Percentiles rank a stretch among this genome's conserved stretches.
phyloP scores from a whole-genome alignment of 2,113 vertebrate species.

The Muntiacus muntjak region DNA sequence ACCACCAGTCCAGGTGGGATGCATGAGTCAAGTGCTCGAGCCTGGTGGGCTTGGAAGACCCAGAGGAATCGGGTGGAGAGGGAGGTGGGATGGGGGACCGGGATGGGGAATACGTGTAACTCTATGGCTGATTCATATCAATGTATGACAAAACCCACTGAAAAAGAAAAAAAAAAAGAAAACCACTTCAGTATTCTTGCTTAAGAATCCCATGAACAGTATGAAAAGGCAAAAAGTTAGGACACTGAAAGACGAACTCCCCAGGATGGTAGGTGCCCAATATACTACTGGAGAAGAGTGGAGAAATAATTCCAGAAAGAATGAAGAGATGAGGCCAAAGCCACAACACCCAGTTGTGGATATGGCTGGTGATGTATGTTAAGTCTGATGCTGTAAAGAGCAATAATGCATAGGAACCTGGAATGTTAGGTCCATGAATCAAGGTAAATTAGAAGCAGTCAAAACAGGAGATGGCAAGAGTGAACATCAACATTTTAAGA shows the following conservation, averaged over 20 bases:
- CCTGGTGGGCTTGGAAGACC: no score
- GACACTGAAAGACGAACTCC: neutral
- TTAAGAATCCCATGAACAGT: neutral
- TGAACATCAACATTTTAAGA: neutral
- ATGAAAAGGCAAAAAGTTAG: neutral
- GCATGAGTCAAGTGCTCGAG: no score
- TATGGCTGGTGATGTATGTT: neutral
- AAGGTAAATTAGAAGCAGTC: neutral
- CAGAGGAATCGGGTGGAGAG: no score
- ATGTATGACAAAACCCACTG: no score
- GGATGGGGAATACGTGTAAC: no score
- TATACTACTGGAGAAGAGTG: neutral
- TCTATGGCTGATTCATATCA: no score
- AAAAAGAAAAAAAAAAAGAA: neutral
- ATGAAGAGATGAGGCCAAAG: neutral
- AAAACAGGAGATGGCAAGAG: neutral
- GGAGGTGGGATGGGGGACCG: no score
- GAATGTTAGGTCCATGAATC: neutral
- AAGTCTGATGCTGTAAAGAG: neutral
- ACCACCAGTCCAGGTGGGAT: no score
- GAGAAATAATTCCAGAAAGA: neutral
- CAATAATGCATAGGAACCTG: neutral
- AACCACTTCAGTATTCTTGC: neutral
- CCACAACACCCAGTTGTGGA: neutral
- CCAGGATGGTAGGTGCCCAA: neutral